phyloP scores from a whole-genome alignment of 1,140 invertebrate species.

The Drosophila miranda region DNA sequence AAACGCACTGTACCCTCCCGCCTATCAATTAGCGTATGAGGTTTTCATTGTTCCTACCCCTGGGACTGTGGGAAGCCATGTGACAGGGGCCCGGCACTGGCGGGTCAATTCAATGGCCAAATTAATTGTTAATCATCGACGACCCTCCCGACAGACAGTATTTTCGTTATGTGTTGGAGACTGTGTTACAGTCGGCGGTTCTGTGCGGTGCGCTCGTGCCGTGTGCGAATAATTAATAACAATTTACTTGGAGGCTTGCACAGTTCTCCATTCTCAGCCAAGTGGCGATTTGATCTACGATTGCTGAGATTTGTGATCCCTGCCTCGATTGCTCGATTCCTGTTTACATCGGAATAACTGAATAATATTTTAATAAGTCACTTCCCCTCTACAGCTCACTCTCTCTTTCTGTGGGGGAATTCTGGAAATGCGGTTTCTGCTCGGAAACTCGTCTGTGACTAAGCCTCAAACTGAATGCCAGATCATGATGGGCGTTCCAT shows the following conservation, averaged over 20 bases:
- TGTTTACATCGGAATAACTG: conserved; percentile 44
- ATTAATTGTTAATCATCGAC: conserved; percentile 43
- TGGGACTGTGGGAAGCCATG: conserved; percentile 17
- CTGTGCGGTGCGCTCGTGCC: conserved; percentile 22
- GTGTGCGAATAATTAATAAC: conserved; percentile 37
- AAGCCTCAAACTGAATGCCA: conserved; percentile 8
- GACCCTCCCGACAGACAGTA: conserved; percentile 16
- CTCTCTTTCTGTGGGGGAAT: conserved; percentile 17
- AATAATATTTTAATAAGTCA: conserved; percentile 42
- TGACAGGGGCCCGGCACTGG: conserved; percentile 20
- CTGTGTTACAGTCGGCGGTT: no score
- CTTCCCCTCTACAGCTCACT: no score
- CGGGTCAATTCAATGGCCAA: conserved; percentile 23
- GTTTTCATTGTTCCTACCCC: conserved; percentile 31
- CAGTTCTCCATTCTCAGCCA: conserved; percentile 10
- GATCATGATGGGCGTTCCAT: conserved; percentile 43
- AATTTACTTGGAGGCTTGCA: conserved; percentile 3
- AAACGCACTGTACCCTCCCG: conserved; percentile 27
- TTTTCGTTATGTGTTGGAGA: conserved; percentile 3
- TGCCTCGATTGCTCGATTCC: conserved; percentile 16
- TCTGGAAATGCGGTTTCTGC: conserved; percentile 40
- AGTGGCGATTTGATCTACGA: conserved; percentile 7
- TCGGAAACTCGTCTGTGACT: conserved; percentile 36
- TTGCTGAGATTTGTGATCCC: background rate
- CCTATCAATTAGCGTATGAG: conserved; percentile 3